Conservation (phyloP, 2,888 invertebrate genomes). For the Cybosia mesomella region DNA sequence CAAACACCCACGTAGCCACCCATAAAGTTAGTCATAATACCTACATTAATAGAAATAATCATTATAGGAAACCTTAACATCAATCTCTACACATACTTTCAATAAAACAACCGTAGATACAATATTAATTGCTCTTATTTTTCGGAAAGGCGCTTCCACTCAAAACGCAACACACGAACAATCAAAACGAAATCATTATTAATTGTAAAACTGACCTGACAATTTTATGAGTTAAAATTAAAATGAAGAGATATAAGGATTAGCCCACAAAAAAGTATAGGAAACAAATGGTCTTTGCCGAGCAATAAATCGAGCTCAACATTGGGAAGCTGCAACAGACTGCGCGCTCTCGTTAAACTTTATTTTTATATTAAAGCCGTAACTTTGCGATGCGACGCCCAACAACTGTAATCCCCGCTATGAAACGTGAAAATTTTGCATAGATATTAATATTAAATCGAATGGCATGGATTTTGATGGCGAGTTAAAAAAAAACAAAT, state of each 20-base stretch:
- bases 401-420: slow-evolving; percentile 75
- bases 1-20: too few species aligned
- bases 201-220: slow-evolving; percentile 37
- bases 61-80: neutral
- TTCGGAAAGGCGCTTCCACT: slow-evolving; percentile 35
- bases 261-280: slow-evolving; percentile 72
- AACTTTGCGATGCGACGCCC: slow-evolving; percentile 74
- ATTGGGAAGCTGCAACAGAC: slow-evolving; percentile 78
- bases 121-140: slow-evolving; percentile 34
- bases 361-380: slow-evolving; percentile 85
- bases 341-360: slow-evolving; percentile 82
- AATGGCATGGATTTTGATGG: slow-evolving; percentile 36
- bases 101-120: neutral
- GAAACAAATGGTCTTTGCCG: slow-evolving; percentile 72
- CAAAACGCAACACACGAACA: neutral
- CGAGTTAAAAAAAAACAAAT: slow-evolving; percentile 23
- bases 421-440: slow-evolving; percentile 69
- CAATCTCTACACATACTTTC: neutral
- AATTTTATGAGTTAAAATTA: slow-evolving; percentile 24
- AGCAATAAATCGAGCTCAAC: slow-evolving; percentile 82
- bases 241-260: slow-evolving; percentile 57
- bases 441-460: slow-evolving; percentile 54
- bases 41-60: too few species aligned
- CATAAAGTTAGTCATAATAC: too few species aligned
- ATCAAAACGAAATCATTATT: slow-evolving; percentile 20